Evolutionary conservation across 2,888 invertebrate genomes (phyloP), one percentile per base, ranked within the genome.

Genomic region (Argynnis bischoffii): DNA sequence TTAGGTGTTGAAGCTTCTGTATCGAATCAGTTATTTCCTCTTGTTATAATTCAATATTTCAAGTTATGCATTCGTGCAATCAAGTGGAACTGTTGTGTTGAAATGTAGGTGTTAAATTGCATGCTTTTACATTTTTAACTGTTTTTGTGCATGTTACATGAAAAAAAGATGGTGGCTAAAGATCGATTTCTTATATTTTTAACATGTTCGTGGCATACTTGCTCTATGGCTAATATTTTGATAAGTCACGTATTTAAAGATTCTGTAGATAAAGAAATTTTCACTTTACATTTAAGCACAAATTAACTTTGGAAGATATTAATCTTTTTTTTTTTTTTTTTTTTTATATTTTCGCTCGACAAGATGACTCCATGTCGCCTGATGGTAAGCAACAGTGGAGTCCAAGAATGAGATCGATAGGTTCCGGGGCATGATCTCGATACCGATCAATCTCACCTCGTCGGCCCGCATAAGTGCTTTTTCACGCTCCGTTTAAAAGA

Each of bases 21-120:
- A 46, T 64, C 63, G 63, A 57, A 63, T 67, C 69, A 51, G 51
- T 69, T 35, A 65, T 64, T 69, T 64, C 64, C 67, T 64, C 64
- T 68, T 59, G 57, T 59, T 64, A 61, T 60, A 47, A 59, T 60
- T 61, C 31, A 61, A 61, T 64, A 41, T 67, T 61, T 54, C 60
- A 54, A 64, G 31, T 35, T 46, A 55, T 67, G 41, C 61, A 55
- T 55, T 63, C 57, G 64, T 60, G 64, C 67, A 51, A 61, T 67
- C 67, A 57, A 26, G 48, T 69, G 69, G 69, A 69, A 69, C 63
- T 57, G 63, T 26, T 61, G 53, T 65, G 65, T 69, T 66, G 69
- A 59, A 69, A 66, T 48, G 21, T 47, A 35, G 59, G 46, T 47
- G 66, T 50, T 13, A 54, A 56, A 61, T 65, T 69, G 69, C 61